phyloP scores from a whole-genome alignment of 2,113 vertebrate genomes.

The Myodes glareolus region DNA sequence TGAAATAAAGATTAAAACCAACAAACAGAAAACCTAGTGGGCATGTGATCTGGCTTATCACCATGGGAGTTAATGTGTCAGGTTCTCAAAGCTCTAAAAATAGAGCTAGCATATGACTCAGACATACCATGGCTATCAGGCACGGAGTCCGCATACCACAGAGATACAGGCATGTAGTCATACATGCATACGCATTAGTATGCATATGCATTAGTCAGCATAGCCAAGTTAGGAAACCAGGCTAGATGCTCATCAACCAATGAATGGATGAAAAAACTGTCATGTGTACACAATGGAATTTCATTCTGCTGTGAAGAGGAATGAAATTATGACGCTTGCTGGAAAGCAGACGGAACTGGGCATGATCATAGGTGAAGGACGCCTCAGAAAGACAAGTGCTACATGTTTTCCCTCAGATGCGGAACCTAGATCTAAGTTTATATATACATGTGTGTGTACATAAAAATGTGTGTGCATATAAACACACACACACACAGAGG shows the following conservation, averaged over 20 bases:
- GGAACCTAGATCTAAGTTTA: not conserved
- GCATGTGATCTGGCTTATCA: not conserved
- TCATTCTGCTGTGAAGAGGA: not conserved
- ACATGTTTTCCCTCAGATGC: not conserved
- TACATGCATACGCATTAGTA: too few relatives aligned
- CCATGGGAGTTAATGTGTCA: not conserved
- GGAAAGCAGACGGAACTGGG: not conserved
- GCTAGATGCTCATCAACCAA: not conserved
- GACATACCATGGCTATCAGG: not conserved
- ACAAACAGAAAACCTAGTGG: not conserved
- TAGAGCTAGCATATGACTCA: not conserved
- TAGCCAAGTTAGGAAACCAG: not conserved
- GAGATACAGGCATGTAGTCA: not conserved
- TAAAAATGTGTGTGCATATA: not conserved
- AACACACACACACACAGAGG: not conserved
- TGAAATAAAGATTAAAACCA: not conserved
- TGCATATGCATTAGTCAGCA: too few relatives aligned
- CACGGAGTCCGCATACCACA: not conserved
- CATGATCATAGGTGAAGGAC: not conserved
- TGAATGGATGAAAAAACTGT: not conserved
- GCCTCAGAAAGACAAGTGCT: not conserved
- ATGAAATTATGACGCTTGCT: not conserved
- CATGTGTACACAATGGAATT: not conserved
- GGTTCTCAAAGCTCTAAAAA: not conserved
- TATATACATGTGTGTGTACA: not conserved